Evolutionary conservation across 2,113 vertebrate genomes (phyloP).

Genomic region (Hemichromis elongatus): DNA sequence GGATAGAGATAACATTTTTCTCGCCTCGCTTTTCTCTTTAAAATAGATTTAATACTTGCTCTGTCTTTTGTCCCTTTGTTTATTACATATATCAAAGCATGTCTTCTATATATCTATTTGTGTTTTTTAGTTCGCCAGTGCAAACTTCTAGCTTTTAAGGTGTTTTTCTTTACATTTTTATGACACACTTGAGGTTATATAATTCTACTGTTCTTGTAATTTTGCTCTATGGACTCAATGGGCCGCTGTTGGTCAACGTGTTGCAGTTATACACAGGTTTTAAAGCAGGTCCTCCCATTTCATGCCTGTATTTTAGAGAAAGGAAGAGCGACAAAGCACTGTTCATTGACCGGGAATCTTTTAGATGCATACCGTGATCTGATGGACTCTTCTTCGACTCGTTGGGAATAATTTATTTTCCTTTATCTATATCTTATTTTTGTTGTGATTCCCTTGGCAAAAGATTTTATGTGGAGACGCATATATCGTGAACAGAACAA

Average conservation of each 20-base stretch:
- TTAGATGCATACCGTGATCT: background rate
- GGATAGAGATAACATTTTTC: background rate
- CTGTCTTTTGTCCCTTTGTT: background rate
- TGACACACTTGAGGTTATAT: rapidly evolving
- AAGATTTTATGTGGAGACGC: background rate
- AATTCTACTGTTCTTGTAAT: background rate
- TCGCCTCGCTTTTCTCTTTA: background rate
- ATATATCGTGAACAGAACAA: conserved; percentile 11
- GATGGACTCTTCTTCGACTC: rapidly evolving
- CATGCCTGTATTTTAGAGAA: background rate
- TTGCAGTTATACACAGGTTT: background rate
- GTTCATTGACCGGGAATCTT: background rate
- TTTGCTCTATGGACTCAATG: conserved; percentile 8
- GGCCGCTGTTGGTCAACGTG: conserved; percentile 43
- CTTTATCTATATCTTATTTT: background rate
- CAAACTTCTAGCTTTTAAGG: background rate
- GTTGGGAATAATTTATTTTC: background rate
- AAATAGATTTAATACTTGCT: background rate
- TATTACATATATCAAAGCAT: background rate
- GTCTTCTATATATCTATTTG: background rate
- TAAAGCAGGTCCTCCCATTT: conserved; percentile 2
- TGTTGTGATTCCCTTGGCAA: background rate
- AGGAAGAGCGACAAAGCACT: background rate
- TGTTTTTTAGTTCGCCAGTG: background rate
- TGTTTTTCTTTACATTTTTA: background rate